Conservation (phyloP, 2,797 vertebrate genomes). For the Euthynnus affinis region DNA sequence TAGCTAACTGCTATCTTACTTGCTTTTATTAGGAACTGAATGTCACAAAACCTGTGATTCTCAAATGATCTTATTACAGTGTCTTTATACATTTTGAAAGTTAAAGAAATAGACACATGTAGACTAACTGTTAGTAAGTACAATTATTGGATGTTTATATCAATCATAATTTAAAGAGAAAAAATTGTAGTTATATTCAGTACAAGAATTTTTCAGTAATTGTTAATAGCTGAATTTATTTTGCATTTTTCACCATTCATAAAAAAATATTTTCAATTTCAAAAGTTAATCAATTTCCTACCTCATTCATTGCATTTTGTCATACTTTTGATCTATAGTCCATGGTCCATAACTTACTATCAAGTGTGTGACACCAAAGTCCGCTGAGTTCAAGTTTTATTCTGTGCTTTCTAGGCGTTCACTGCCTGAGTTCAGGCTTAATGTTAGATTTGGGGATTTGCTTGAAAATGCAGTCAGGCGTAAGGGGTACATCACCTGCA, state of each 20-base stretch:
- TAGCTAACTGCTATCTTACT: neutral
- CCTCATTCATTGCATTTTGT: neutral
- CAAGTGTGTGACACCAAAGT: neutral
- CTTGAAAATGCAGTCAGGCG: neutral
- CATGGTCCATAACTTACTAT: neutral
- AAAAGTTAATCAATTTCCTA: too few species aligned
- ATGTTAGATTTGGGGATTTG: neutral
- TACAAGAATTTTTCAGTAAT: too few species aligned
- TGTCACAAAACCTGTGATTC: neutral
- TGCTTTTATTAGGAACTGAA: neutral
- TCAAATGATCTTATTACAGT: neutral
- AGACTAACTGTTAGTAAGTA: too few species aligned
- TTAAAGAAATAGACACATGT: too few species aligned
- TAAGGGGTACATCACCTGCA: slow-evolving; percentile 22
- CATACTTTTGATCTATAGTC: neutral
- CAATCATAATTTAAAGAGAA: neutral
- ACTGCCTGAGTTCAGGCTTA: neutral
- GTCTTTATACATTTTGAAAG: neutral
- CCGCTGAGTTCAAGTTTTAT: neutral
- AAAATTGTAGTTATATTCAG: neutral
- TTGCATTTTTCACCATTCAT: too few species aligned
- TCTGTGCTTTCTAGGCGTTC: neutral
- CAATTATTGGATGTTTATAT: too few species aligned
- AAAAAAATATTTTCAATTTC: too few species aligned
- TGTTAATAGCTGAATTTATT: neutral